Conservation (phyloP, 2,797 vertebrate genomes). For the Parauchenoglanis punctatus region DNA sequence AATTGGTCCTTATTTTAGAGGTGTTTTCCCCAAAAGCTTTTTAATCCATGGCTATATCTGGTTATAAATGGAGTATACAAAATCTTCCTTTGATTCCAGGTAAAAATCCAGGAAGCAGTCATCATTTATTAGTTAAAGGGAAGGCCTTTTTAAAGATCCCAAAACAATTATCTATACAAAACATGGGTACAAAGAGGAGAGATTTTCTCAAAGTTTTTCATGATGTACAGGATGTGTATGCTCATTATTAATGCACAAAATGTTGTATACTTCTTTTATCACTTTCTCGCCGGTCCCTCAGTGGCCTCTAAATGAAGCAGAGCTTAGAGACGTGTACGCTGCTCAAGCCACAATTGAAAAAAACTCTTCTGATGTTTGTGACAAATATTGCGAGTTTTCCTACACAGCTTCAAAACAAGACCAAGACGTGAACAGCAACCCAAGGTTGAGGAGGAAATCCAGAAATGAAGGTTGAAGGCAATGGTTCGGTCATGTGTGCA, state of each 20-base stretch:
- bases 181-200: not conserved
- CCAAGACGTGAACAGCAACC: not conserved
- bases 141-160: not conserved
- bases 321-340: not conserved
- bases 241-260: not conserved
- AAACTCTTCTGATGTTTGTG: not conserved
- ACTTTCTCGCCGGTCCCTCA: not conserved
- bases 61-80: not conserved
- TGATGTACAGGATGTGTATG: not conserved
- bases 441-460: not conserved
- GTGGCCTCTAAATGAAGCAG: not conserved
- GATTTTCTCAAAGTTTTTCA: not conserved
- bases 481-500: not conserved
- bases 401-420: not conserved
- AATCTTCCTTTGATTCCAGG: not conserved
- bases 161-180: not conserved
- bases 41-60: not conserved
- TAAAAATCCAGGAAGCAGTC: constrained; percentile 1
- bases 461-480: not conserved
- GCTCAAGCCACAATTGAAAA: not conserved
- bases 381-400: not conserved
- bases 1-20: not conserved
- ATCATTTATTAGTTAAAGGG: not conserved
- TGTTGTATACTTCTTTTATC: not conserved
- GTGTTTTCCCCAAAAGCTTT: not conserved